These are phyloP conservation scores for Hyla sarda DNA, from an alignment of 2,113 vertebrate species.

Conservation along the genomic window DNA sequence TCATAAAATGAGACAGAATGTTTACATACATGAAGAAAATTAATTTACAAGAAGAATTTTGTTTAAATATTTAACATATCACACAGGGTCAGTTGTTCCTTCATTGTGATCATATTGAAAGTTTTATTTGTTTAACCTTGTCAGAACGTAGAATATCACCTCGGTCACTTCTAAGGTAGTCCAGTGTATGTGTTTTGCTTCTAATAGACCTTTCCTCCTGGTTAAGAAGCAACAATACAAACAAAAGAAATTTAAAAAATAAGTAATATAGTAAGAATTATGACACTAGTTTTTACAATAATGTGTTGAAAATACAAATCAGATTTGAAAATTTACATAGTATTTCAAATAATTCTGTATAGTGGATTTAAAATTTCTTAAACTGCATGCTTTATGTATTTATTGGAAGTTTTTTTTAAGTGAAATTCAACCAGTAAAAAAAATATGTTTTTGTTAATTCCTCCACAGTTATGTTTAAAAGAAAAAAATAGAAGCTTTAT, in stretches of 20 bases:
- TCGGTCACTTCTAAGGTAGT: background rate
- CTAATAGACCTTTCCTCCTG: background rate
- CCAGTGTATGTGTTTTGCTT: background rate
- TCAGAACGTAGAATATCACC: conserved; percentile 6
- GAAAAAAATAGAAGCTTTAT: background rate
- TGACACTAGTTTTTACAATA: background rate
- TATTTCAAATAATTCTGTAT: too few species aligned
- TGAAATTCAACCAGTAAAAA: background rate
- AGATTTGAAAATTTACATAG: too few species aligned
- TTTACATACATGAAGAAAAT: conserved; percentile 45
- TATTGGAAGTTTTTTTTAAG: background rate
- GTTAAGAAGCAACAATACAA: background rate
- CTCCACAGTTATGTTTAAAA: background rate
- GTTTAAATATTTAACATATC: conserved; percentile 43
- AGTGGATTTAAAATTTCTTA: background rate
- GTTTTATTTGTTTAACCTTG: conserved; percentile 53
- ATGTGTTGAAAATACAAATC: background rate
- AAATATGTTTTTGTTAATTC: background rate
- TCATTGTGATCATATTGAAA: conserved; percentile 39
- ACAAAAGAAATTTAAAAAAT: background rate
- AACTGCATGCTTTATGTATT: background rate
- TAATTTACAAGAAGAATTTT: conserved; percentile 39
- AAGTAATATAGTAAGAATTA: background rate
- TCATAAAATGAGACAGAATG: conserved; percentile 51
- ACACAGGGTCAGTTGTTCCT: background rate